Conservation (phyloP, 2,888 invertebrate genomes). For the Mongoloraphidia duomilia region DNA sequence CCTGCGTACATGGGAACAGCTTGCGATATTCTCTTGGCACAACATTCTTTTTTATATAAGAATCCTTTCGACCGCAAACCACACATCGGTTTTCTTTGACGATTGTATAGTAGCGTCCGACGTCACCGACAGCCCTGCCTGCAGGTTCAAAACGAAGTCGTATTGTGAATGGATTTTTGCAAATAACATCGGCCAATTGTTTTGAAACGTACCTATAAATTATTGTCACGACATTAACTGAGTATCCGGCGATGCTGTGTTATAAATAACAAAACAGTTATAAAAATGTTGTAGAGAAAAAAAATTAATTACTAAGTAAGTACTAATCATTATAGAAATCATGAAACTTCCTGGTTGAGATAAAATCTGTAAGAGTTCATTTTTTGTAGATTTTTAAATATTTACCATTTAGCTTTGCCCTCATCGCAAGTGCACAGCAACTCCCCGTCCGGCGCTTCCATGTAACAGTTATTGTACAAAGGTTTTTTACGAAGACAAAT, state of each 20-base stretch:
- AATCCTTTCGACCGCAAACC: conserved; percentile 55
- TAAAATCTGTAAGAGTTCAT: too few species aligned
- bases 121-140: conserved; percentile 52
- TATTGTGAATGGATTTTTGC: conserved; percentile 44
- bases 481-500: conserved; percentile 38
- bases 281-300: too few species aligned
- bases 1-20: conserved; percentile 46
- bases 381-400: neutral
- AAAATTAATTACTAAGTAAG: too few species aligned
- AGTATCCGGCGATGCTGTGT: too few species aligned
- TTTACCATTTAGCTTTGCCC: conserved; percentile 61
- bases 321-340: too few species aligned
- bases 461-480: conserved; percentile 62
- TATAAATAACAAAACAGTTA: too few species aligned
- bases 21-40: conserved; percentile 71
- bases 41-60: conserved; percentile 63
- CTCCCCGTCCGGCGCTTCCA: conserved; percentile 66
- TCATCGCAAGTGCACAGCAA: conserved; percentile 58
- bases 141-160: conserved; percentile 64
- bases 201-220: conserved; percentile 36
- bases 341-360: too few species aligned
- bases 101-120: conserved; percentile 56
- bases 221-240: too few species aligned
- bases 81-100: conserved; percentile 64
- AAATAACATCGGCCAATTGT: conserved; percentile 31